Conservation (phyloP, 53 echinoderm and acorn worm species). For the Mesocentrotus franciscanus region DNA sequence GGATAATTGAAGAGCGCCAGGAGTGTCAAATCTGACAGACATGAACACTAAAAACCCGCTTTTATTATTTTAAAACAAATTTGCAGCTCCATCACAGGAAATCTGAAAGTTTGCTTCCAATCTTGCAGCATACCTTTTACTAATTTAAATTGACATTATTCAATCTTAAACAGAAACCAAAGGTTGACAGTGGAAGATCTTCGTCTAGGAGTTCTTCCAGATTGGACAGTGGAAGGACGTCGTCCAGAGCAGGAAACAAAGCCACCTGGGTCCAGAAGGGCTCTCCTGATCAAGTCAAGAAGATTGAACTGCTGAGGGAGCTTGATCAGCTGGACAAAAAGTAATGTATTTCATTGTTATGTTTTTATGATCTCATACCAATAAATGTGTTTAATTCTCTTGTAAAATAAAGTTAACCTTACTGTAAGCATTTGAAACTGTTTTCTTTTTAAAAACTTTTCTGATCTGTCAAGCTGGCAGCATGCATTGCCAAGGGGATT, state of each 20-base stretch:
- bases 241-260: slow-evolving; percentile 48
- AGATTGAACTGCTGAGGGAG: slow-evolving; percentile 87
- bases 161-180: background rate
- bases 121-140: background rate
- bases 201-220: slow-evolving; percentile 34
- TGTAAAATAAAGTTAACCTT: background rate
- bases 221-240: background rate
- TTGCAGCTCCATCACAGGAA: too few species aligned
- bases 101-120: too few species aligned
- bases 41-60: too few species aligned
- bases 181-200: slow-evolving; percentile 22
- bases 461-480: too few species aligned
- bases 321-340: slow-evolving; percentile 92
- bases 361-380: too few species aligned
- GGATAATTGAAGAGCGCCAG: too few species aligned
- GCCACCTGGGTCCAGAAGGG: slow-evolving; percentile 76
- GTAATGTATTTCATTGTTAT: slow-evolving; percentile 62
- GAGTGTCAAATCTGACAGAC: too few species aligned
- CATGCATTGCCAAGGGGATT: background rate
- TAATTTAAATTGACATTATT: background rate
- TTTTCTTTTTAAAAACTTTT: too few species aligned
- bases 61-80: too few species aligned
- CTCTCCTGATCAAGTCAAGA: slow-evolving; percentile 85
- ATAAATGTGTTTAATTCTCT: background rate
- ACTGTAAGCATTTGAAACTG: background rate